Evolutionary conservation across 2,113 vertebrate genomes (phyloP), one percentile per base, ranked within the genome.

Genomic region (Hystrix brachyura): DNA sequence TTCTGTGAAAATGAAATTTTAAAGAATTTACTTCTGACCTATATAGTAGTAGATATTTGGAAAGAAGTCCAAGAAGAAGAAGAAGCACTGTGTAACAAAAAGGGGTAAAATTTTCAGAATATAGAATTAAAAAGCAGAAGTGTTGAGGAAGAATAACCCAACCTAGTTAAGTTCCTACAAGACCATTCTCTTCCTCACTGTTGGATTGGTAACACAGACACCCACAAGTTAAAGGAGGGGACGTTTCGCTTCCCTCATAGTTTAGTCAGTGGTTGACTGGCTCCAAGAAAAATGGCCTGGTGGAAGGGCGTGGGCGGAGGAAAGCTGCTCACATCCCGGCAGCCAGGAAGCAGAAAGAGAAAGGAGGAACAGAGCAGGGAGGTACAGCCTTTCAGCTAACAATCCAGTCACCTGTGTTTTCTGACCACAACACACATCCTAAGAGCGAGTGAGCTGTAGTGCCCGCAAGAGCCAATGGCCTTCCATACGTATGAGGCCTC

Each of bases 1-100:
- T 64, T 87, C 43, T 94, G 13, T 38, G 19, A 29, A 94, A 93
- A 91, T 65, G 32, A 94, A 92, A 53, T 84, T 81, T 67, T 38
- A 27, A 87, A 81, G 10, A 79, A 87, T 51, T 90, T 1, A 38
- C 85, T 84, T 92, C 3, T 88, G 23, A 69, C 59, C 72, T 48
- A 82, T n/a, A 38, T 15, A 59, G 29, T 21, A 81, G 53, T 34
- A n/a, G 17, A 29, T 76, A 59, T 84, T 76, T 91, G 21, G 19
- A 94, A 94, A 85, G 43, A 85, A 91, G 2, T 1, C 1, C 34
- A 60, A n/a, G 38, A 82, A 81, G 14, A 82, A 34, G 15, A 74
- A 81, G 27, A 29, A 32, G 32, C 2, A 46, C 1, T 74, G 5
- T 94, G 51, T 94, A 90, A 53, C 2, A 69, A 74, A 92, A 94